Evolutionary conservation across 2,888 invertebrate genomes (phyloP), one percentile per base, ranked within the genome.

Genomic region (Aricia artaxerxes): DNA sequence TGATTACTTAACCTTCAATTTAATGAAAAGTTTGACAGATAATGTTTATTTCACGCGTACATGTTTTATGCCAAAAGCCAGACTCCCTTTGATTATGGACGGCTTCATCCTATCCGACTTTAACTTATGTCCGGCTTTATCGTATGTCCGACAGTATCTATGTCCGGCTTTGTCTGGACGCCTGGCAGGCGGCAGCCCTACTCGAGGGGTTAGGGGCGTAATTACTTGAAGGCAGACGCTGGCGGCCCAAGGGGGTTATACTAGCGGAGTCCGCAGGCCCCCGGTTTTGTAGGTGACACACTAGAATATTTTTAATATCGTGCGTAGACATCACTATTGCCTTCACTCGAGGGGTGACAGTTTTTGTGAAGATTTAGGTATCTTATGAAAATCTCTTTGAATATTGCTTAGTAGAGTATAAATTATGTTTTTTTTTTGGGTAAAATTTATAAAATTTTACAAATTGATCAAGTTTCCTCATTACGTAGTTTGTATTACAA

Each of bases 171-270:
- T 57, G 16, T 57, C 4, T 16, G 16, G 57, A 57, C 16, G 16
- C 57, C 13, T 57, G 57, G 57, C 57, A 57, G 57, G 16, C 57
- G 57, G 57, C 57, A 57, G 57, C 57, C 57, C 57, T 57, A 57
- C 13, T 16, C 73, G 83, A 83, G 85, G 82, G 82, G 80, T 78
- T 57, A 81, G 84, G 89, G 90, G 88, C 87, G 92, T 93, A 93
- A 94, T 94, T 93, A 93, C 93, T 92, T 91, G 91, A 91, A 81
- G 83, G 91, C 90, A 90, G 90, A 89, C 91, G 79, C 80, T 90
- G 91, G 89, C 88, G 88, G 87, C 89, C 90, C 87, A 88, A 87
- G 88, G 90, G 91, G 89, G 88, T 91, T 79, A 13, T 31, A 76
- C 89, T 87, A 87, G 85, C 87, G 87, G 85, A 87, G 86, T 87